Conservation (phyloP, 1,140 invertebrate species). For the Hyposmocoma kahamanoa region DNA sequence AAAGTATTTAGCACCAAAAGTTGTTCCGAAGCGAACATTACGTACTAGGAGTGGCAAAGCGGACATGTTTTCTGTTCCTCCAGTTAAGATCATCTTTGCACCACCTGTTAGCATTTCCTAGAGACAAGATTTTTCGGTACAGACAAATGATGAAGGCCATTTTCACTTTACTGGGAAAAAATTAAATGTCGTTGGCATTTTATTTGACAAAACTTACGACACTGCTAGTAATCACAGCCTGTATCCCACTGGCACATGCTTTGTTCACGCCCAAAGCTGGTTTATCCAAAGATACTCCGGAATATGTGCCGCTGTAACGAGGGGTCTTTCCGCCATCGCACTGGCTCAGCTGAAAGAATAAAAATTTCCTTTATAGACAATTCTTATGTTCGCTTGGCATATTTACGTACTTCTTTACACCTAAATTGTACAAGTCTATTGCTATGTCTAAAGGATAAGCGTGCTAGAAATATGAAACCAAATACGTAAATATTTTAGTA, state of each 20-base stretch:
- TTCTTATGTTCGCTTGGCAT: too few species aligned
- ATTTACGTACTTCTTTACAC: too few species aligned
- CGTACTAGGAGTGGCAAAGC: conserved; percentile 90
- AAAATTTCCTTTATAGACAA: too few species aligned
- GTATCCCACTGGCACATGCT: conserved; percentile 51
- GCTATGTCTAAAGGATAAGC: too few species aligned
- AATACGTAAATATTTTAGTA: too few species aligned
- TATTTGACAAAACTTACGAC: conserved; percentile 29
- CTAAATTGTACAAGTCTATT: too few species aligned
- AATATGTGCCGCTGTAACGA: conserved; percentile 52
- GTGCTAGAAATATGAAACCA: too few species aligned
- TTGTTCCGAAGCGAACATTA: conserved; percentile 91
- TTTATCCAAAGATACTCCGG: conserved; percentile 47
- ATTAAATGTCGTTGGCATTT: background rate
- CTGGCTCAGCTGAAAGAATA: conserved; percentile 59
- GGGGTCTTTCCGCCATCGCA: conserved; percentile 63
- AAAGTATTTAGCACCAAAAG: conserved; percentile 83
- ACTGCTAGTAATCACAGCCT: conserved; percentile 40
- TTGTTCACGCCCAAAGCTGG: conserved; percentile 61
- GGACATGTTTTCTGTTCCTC: conserved; percentile 96
- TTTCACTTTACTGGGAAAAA: too few species aligned
- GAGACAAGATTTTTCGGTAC: too few species aligned
- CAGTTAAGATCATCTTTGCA: conserved; percentile 90
- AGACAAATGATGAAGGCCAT: too few species aligned
- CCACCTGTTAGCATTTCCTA: conserved; percentile 92